phyloP scores from a whole-genome alignment of 2,797 vertebrate species.

The Sebastes taczanowskii region DNA sequence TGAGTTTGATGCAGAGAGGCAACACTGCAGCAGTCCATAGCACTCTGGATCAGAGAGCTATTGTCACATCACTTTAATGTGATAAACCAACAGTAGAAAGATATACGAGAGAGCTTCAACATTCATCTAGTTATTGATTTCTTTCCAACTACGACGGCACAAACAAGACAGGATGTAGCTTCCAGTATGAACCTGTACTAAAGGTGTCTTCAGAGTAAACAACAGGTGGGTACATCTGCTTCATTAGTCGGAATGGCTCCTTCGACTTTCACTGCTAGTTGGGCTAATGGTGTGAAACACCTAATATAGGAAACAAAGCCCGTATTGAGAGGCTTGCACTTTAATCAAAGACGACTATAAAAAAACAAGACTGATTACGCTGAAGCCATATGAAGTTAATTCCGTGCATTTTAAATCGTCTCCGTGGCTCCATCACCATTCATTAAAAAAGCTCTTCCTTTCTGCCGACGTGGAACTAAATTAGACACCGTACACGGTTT shows the following conservation, averaged over 20 bases:
- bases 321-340: conserved; percentile 7
- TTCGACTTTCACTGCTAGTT: conserved; percentile 14
- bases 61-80: not conserved
- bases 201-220: conserved; percentile 7
- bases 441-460: conserved; percentile 61
- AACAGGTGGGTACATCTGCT: conserved; percentile 15
- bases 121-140: not conserved
- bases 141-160: not conserved
- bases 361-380: conserved; percentile 27
- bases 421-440: conserved; percentile 37
- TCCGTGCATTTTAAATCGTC: conserved; percentile 50
- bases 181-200: not conserved
- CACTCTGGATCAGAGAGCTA: not conserved
- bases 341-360: conserved; percentile 39
- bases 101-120: not conserved
- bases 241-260: conserved; percentile 21
- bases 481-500: conserved; percentile 54
- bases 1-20: not conserved
- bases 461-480: conserved; percentile 49
- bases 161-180: not conserved
- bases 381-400: conserved; percentile 27
- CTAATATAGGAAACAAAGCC: conserved; percentile 26
- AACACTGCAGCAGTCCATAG: not conserved
- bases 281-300: conserved; percentile 18
- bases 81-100: not conserved